A percentile compares a stretch with the other conserved stretches of the same genome.
Evolutionary conservation across 2,888 invertebrate species (phyloP).

Genomic region (Metalampra italica): DNA sequence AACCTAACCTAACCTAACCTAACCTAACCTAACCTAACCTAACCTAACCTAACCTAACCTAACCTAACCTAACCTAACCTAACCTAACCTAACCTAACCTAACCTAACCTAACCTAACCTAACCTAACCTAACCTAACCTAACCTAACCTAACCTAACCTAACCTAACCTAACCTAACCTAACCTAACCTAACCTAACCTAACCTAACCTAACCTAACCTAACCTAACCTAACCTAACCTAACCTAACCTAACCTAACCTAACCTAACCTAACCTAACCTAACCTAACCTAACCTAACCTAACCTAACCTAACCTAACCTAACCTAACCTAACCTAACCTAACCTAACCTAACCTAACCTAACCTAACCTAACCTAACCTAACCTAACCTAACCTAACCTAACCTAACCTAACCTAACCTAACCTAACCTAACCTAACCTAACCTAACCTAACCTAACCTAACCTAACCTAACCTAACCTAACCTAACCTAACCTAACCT

Average conservation of each 20-base stretch:
- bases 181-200: constrained; percentile 18
- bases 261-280: constrained; percentile 16
- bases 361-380: constrained; percentile 15
- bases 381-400: constrained; percentile 18
- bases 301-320: constrained; percentile 14
- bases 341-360: constrained; percentile 17
- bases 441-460: constrained; percentile 15
- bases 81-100: constrained; percentile 18
- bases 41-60: constrained; percentile 17
- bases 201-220: constrained; percentile 18
- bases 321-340: constrained; percentile 14
- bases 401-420: constrained; percentile 17
- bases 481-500: constrained; percentile 11
- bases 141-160: constrained; percentile 18
- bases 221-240: constrained; percentile 20
- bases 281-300: constrained; percentile 15
- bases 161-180: constrained; percentile 17
- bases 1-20: constrained; percentile 16
- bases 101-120: constrained; percentile 18
- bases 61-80: constrained; percentile 17
- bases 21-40: constrained; percentile 16
- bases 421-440: constrained; percentile 16
- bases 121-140: constrained; percentile 18
- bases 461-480: constrained; percentile 13
- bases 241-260: constrained; percentile 18